These are phyloP conservation scores for Chiloscyllium plagiosum DNA, from an alignment of 2,113 vertebrate genomes.

Conservation along the genomic window DNA sequence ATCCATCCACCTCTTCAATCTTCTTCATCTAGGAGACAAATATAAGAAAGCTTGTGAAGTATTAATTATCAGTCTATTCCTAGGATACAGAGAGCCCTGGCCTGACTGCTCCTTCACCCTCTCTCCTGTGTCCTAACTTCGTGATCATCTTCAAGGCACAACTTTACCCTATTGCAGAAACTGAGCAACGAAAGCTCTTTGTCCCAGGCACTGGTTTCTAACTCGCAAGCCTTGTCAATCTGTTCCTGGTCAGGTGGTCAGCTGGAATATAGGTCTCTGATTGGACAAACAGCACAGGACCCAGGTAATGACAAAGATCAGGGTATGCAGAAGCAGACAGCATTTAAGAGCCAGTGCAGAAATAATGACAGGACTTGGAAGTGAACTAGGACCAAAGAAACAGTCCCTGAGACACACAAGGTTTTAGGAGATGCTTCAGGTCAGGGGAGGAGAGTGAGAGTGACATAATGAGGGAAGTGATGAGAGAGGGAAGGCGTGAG, in stretches of 20 bases:
- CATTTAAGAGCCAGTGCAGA: not conserved
- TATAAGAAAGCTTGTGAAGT: not conserved
- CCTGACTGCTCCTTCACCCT: not conserved
- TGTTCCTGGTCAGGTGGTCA: not conserved
- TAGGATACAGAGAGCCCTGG: not conserved
- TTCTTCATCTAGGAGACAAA: slow-evolving; percentile 48
- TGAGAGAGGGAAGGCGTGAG: not conserved
- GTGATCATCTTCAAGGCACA: not conserved
- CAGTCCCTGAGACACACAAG: no score
- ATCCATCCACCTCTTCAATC: slow-evolving; percentile 60
- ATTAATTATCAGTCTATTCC: no score
- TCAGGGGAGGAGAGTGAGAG: not conserved
- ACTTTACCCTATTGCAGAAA: not conserved
- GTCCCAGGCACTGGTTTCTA: not conserved
- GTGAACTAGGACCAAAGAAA: not conserved
- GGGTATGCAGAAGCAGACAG: not conserved
- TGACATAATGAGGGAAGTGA: not conserved
- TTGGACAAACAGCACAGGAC: not conserved
- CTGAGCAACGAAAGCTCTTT: not conserved
- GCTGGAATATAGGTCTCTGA: no score
- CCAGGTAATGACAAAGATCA: not conserved
- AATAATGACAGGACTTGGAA: not conserved
- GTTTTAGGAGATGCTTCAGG: not conserved
- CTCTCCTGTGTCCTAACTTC: not conserved
- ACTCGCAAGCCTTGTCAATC: not conserved